Conservation (phyloP, 1,140 invertebrate species). For the Drosophila funebris region DNA sequence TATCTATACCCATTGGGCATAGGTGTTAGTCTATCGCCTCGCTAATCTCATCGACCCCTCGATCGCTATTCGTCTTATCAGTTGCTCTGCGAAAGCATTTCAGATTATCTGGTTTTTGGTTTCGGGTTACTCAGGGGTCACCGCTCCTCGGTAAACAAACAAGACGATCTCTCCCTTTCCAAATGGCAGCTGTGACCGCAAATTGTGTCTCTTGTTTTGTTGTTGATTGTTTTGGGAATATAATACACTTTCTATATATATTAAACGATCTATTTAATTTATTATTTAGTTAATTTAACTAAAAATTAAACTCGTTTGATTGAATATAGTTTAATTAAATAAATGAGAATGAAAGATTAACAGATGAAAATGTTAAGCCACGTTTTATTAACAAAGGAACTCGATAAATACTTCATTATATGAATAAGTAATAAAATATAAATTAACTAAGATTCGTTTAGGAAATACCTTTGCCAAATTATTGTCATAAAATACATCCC, state of each 20-base stretch:
- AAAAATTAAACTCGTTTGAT: too few species aligned
- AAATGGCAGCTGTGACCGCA: not conserved
- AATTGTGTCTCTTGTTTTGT: not conserved
- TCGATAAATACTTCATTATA: too few species aligned
- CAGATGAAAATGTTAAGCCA: too few species aligned
- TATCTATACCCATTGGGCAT: conserved; percentile 60
- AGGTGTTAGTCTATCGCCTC: conserved; percentile 31
- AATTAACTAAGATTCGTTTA: too few species aligned
- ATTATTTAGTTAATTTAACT: too few species aligned
- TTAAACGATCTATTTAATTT: not conserved
- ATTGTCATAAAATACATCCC: too few species aligned
- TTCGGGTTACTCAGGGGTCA: conserved; percentile 67
- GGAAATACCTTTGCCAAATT: too few species aligned
- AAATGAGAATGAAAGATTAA: too few species aligned
- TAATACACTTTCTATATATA: not conserved
- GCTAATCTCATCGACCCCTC: conserved; percentile 20
- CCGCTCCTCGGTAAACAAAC: conserved; percentile 12
- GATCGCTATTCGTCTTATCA: conserved; percentile 53
- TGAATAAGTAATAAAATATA: too few species aligned
- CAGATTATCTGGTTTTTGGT: conserved; percentile 50
- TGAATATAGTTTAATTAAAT: too few species aligned
- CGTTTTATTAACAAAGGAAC: too few species aligned
- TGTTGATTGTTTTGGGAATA: not conserved
- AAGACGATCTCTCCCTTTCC: conserved; percentile 7
- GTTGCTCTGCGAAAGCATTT: not conserved